Base-by-base conservation (phyloP, 1,140 invertebrate genomes). In the Ylistrum balloti region DNA sequence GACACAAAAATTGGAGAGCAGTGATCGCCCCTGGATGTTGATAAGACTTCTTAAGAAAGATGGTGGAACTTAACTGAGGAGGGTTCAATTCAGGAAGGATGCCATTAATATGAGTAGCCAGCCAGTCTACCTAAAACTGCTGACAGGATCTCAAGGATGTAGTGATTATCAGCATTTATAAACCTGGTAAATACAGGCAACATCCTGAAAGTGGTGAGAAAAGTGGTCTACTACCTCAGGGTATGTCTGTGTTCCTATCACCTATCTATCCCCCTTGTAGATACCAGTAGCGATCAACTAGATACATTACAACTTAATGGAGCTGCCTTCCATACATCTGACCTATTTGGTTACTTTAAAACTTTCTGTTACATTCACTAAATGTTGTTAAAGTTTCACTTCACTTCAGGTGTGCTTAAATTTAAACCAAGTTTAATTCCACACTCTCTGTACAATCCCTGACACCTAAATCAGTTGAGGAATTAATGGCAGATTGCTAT, bases 41-140 rank as follows among this genome's bases (percentile, higher is more conserved):
- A 74, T 74, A 74, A 28, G 56, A 74, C 56, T 48, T 48, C 45
- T 74, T 28, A 28, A 74, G n/a, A 74, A n/a, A 74, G 56, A 28
- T 74, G n/a, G 28, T 17, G 17, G 56, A 74, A 74, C 5, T 17
- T 74, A 28, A 28, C 56, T 17, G 56, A 28, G n/a, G 17, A 28
- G 56, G 28, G 56, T 3, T 0, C 56, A 74, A 74, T 74, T 17
- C 56, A 28, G 56, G 28, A n/a, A n/a, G 28, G 56, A 74, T 74
- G 56, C 56, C 56, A 74, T 3, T 28, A 17, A n/a, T 7, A 74
- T n/a, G 28, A 45, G 41, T 45, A 17, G 41, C 35, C 35, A 38
- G 17, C 17, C 7, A 1, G 22, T 74, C 56, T 74, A 74, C 56
- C 56, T 45, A 74, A 74, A 74, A 74, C 56, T 28, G 9, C 5